Conservation (phyloP, 2,113 vertebrate genomes). For the Pimephales promelas region DNA sequence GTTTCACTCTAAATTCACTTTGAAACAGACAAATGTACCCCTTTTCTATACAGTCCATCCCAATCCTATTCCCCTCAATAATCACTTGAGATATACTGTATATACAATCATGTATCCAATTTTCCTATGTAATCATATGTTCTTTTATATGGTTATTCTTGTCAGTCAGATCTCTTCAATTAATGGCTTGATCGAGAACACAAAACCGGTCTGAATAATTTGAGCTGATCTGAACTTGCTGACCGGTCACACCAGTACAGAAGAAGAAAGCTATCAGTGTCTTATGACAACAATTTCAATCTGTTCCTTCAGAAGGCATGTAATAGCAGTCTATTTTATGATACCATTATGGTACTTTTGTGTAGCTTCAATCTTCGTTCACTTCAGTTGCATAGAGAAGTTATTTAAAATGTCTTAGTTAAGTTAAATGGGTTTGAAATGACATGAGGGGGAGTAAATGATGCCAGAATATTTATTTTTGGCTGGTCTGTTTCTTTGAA, state of each 20-base stretch:
- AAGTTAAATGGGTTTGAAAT: neutral
- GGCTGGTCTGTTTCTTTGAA: slow-evolving; percentile 5
- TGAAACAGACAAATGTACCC: no score
- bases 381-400: neutral
- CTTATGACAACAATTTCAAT: neutral
- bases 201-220: neutral
- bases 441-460: neutral
- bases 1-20: no score
- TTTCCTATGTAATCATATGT: no score
- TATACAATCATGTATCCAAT: no score
- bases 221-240: neutral
- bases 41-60: no score
- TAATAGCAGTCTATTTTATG: slow-evolving; percentile 4
- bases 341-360: neutral
- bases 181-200: neutral
- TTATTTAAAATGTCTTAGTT: neutral
- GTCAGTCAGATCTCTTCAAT: no score
- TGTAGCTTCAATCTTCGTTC: neutral
- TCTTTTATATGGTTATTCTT: no score
- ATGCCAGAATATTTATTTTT: slow-evolving; percentile 1
- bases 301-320: neutral
- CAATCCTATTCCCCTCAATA: no score
- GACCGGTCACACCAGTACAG: neutral
- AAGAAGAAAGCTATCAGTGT: neutral
- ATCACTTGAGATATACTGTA: no score